Percentiles rank a stretch among this genome's conserved stretches.
phyloP scores from a whole-genome alignment of 2,888 invertebrate species.

The Leptopilina syphax region DNA sequence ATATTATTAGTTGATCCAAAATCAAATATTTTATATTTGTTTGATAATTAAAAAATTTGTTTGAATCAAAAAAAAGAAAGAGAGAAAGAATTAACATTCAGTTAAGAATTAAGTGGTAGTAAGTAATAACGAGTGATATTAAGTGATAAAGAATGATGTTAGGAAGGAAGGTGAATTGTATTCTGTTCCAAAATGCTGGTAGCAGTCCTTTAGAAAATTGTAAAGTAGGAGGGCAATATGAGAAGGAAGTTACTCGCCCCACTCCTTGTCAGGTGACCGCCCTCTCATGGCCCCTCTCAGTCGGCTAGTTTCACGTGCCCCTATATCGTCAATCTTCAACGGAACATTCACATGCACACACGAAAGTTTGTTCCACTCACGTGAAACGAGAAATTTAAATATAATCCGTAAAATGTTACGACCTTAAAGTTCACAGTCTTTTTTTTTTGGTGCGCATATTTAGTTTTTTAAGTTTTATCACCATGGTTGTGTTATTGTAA shows the following conservation, averaged over 20 bases:
- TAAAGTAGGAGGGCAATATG: slow-evolving; percentile 27
- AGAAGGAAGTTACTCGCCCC: slow-evolving; percentile 18
- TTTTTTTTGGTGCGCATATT: neutral
- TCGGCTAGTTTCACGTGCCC: slow-evolving; percentile 23
- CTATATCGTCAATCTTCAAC: slow-evolving; percentile 27
- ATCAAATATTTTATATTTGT: too few relatives aligned
- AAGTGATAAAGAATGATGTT: neutral
- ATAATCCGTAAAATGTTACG: neutral
- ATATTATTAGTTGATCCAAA: too few relatives aligned
- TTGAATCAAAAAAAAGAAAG: too few relatives aligned
- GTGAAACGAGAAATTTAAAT: neutral
- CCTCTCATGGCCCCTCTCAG: slow-evolving; percentile 19
- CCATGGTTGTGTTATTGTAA: slow-evolving; percentile 33
- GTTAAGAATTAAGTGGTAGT: neutral
- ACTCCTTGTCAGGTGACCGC: slow-evolving; percentile 32
- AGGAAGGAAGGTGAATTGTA: neutral
- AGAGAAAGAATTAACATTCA: too few relatives aligned
- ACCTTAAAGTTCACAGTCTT: neutral
- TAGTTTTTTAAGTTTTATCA: neutral
- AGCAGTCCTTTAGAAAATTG: neutral
- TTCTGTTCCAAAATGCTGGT: neutral
- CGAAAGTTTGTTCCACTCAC: neutral
- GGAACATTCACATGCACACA: slow-evolving; percentile 26
- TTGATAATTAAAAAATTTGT: too few relatives aligned
- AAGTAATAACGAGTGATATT: neutral